Evolutionary conservation across 2,113 vertebrate species (phyloP).

Genomic region (Dicentrarchus labrax): DNA sequence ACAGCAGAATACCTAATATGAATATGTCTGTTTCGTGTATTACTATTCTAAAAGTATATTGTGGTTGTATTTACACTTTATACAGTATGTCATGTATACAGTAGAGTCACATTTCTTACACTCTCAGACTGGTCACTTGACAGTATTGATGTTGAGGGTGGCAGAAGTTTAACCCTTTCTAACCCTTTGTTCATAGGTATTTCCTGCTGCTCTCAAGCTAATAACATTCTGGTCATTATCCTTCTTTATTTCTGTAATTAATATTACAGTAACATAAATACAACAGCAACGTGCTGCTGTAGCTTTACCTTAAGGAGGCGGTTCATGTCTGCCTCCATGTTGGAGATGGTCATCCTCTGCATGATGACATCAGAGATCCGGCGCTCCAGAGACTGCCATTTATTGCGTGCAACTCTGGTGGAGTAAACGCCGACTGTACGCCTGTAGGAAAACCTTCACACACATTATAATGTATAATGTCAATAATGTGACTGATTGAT

Average conservation of each 20-base stretch:
- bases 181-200: neutral
- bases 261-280: no score
- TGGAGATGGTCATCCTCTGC: constrained; percentile 98
- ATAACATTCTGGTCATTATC: neutral
- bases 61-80: neutral
- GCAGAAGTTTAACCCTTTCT: neutral
- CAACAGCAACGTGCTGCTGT: neutral
- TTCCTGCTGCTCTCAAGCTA: neutral
- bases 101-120: neutral
- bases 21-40: neutral
- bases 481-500: neutral
- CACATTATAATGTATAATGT: neutral
- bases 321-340: constrained; percentile 99
- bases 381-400: constrained; percentile 95
- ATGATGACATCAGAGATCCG: constrained; percentile 95
- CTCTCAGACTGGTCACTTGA: neutral
- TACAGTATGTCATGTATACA: neutral
- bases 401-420: constrained; percentile 91
- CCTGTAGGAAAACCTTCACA: constrained; percentile 88
- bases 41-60: neutral
- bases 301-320: constrained; percentile 91
- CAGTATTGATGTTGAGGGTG: neutral
- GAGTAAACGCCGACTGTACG: constrained; percentile 87
- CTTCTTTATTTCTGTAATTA: neutral
- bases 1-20: neutral